phyloP scores from a whole-genome alignment of 1,140 invertebrate species.

The Zaprionus vittiger region DNA sequence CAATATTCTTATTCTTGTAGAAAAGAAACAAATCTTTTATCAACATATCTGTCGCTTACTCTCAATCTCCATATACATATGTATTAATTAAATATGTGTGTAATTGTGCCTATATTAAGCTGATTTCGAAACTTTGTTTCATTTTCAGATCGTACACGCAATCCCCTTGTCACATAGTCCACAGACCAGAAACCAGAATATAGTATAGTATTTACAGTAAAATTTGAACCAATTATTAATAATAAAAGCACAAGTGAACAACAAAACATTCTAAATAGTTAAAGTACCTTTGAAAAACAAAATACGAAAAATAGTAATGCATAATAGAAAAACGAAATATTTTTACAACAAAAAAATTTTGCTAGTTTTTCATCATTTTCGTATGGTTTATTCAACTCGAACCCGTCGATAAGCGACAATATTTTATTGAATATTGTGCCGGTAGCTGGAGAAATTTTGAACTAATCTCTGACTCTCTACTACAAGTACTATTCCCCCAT shows the following conservation, averaged over 20 bases:
- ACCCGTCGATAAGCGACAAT: slow-evolving; percentile 53
- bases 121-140: neutral
- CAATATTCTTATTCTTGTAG: slow-evolving; percentile 57
- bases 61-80: slow-evolving; percentile 2
- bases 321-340: slow-evolving; percentile 7
- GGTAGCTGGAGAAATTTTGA: slow-evolving; percentile 21
- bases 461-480: slow-evolving; percentile 5
- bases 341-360: slow-evolving; percentile 6
- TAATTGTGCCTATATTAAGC: neutral
- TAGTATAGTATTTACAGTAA: slow-evolving; percentile 15
- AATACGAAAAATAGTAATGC: slow-evolving; percentile 24
- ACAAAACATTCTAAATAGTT: slow-evolving; percentile 65
- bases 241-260: slow-evolving; percentile 50
- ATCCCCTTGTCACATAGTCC: slow-evolving; percentile 2
- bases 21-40: slow-evolving; percentile 18
- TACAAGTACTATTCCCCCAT: neutral
- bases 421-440: slow-evolving; percentile 77
- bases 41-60: slow-evolving; percentile 48
- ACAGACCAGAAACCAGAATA: neutral
- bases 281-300: slow-evolving; percentile 48
- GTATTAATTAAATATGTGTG: neutral
- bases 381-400: slow-evolving; percentile 36
- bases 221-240: slow-evolving; percentile 68
- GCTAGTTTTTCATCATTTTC: slow-evolving; percentile 18
- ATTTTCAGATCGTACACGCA: slow-evolving; percentile 14